Evolutionary conservation across 1,140 invertebrate species (phyloP).

Genomic region (Drosophila chauvacae): DNA sequence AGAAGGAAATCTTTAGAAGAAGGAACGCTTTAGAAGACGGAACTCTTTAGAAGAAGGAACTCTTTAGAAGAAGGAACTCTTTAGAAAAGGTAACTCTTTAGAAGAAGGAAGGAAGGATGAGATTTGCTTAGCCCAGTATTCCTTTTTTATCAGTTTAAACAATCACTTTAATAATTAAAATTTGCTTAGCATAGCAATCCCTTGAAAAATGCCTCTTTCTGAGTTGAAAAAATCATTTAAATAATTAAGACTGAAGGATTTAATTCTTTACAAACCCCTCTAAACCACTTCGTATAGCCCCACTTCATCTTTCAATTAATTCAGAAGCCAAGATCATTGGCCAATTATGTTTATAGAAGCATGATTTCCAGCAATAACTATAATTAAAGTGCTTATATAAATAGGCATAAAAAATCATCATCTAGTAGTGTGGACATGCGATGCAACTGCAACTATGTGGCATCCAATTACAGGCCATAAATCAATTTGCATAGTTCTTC

Average conservation of each 20-base stretch:
- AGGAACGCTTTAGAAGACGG: too few relatives aligned
- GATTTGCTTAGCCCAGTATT: too few relatives aligned
- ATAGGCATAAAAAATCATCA: conserved; percentile 6
- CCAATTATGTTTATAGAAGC: conserved; percentile 33
- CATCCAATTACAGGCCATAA: conserved; percentile 27
- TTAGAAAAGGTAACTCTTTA: too few relatives aligned
- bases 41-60: too few relatives aligned
- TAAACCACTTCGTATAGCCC: too few relatives aligned
- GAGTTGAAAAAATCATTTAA: not conserved
- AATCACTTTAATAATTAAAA: too few relatives aligned
- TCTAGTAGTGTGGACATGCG: conserved; percentile 20
- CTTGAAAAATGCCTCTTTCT: too few relatives aligned
- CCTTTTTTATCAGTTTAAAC: not conserved
- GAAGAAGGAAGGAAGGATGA: too few relatives aligned
- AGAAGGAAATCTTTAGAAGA: too few relatives aligned
- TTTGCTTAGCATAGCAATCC: too few relatives aligned
- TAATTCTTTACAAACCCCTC: not conserved
- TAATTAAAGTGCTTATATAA: conserved; percentile 8
- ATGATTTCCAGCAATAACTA: conserved; percentile 9
- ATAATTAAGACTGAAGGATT: not conserved
- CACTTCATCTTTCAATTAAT: conserved; percentile 11
- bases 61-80: too few relatives aligned
- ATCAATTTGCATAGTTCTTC: conserved; percentile 47
- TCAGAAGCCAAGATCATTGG: conserved; percentile 25
- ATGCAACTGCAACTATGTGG: conserved; percentile 7